Base-by-base conservation (phyloP, 1,140 invertebrate species). In the Cherax quadricarinatus region DNA sequence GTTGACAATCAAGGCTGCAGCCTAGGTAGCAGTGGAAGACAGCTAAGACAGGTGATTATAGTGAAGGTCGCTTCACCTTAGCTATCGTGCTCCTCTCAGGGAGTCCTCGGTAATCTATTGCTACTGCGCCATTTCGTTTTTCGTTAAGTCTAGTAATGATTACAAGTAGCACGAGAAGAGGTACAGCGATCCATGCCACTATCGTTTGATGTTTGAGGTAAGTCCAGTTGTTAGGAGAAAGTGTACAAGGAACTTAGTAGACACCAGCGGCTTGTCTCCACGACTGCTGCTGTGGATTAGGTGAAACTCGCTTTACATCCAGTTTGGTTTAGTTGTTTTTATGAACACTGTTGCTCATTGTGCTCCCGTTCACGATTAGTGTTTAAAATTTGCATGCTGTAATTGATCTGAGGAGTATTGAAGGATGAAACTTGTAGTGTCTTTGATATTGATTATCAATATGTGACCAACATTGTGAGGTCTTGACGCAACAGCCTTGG, bases 21-120 rank as follows among this genome's bases (percentile, higher is more conserved):
- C n/a, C 9, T 30, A 7, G 49, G n/a, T 78, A 62, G 57, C 3
- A 87, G 51, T 80, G 86, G n/a, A 30, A 88, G 86, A 88, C 70
- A 78, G 53, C 75, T 80, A 30, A 88, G 86, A 88, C 70, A 78
- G 53, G 86, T 80, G 86, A 88, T 88, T 88, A 88, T 62, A 18
- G 49, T 88, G 86, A 88, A 88, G 86, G 86, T 75, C 86, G 53
- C 18, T 24, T 85, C 60, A 70, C 60, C 83, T 85, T 70, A 85
- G 83, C 66, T 70, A 53, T 70, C 83, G 24, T 85, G 83, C 51
- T 57, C 18, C 57, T 51, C 57, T 3, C 81, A 12, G 6, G 6
- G 62, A 70, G 62, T n/a, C 24, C 57, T 16, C 62, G 62, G 4
- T 30, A 30, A 24, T 70, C 30, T 41, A 7, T 70, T 70, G 14